Evolutionary conservation across 1,140 invertebrate species (phyloP), one percentile per base, ranked within the genome.

Genomic region (Procambarus virginalis): DNA sequence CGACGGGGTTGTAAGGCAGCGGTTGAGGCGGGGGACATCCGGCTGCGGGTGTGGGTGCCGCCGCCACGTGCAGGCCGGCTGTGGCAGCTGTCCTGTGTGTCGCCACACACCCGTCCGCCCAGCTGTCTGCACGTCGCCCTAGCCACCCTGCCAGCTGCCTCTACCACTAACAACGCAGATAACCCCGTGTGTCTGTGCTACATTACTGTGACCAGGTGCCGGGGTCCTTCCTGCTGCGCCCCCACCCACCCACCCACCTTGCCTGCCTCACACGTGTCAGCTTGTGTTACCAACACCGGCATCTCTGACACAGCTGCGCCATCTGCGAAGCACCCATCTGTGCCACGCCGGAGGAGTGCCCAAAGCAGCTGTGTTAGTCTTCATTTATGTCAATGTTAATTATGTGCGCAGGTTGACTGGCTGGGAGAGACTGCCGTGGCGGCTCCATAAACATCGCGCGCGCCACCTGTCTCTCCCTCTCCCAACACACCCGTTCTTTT

Each of bases 381-480:
- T 64, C 80, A 68, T 82, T 60, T 82, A 55, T 82, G 80, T 82
- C 80, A 82, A 82, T 82, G 80, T 68, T 82, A 64, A 82, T 82
- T 82, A 82, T 68, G 58, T 82, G 58, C 45, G 58, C 80, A 46
- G 34, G 58, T 68, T 82, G 34, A 82, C 80, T 68, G 60, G 60
- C 55, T 60, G 68, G 2, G 58, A 82, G 80, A 82, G 17, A 17
- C 48, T 34, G 80, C 80, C 80, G 20, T 12, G 4, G 46, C 10
- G 45, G 58, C 58, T 46, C 70, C 46, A 12, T 34, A 14, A 49
- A 17, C 76, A 8, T 70, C 48, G 14, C 83, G 4, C 20, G 3
- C 80, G 12, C 58, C 55, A 48, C 60, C 70, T 48, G 46, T 45
- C 14, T 34, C 83, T 34, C 12, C 70, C n/a, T 3, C 48, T 45